Conservation (phyloP, 2,797 vertebrate species). For the Simalia tracyae region DNA sequence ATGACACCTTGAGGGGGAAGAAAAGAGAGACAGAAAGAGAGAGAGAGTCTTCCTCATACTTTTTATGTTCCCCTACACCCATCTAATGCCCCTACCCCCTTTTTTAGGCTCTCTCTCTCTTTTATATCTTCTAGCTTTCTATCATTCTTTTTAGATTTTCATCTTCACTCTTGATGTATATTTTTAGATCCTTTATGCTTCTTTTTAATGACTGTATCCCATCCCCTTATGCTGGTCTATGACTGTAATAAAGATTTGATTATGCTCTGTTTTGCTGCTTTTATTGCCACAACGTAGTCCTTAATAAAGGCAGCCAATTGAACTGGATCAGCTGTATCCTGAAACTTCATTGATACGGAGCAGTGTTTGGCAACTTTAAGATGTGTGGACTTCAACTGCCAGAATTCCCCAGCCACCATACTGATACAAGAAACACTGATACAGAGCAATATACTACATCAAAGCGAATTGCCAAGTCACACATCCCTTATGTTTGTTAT, state of each 20-base stretch:
- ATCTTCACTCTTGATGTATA: background rate
- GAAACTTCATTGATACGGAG: background rate
- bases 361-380: background rate
- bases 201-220: background rate
- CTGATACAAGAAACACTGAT: background rate
- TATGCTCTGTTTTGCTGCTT: background rate
- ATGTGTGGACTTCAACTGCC: too few species aligned
- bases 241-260: background rate
- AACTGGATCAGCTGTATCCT: background rate
- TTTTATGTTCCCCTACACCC: background rate
- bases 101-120: background rate
- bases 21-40: conserved; percentile 19
- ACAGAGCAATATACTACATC: background rate
- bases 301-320: background rate
- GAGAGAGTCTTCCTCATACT: background rate
- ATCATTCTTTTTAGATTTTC: background rate
- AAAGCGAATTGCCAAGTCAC: background rate
- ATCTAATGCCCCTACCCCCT: background rate
- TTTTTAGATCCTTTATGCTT: background rate
- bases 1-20: conserved; percentile 68
- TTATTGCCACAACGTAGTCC: background rate
- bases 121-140: background rate
- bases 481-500: background rate
- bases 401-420: background rate
- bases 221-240: background rate